Percentiles rank a stretch among this genome's conserved stretches.
Evolutionary conservation across 2,113 vertebrate genomes (phyloP).

Genomic region (Indri indri): DNA sequence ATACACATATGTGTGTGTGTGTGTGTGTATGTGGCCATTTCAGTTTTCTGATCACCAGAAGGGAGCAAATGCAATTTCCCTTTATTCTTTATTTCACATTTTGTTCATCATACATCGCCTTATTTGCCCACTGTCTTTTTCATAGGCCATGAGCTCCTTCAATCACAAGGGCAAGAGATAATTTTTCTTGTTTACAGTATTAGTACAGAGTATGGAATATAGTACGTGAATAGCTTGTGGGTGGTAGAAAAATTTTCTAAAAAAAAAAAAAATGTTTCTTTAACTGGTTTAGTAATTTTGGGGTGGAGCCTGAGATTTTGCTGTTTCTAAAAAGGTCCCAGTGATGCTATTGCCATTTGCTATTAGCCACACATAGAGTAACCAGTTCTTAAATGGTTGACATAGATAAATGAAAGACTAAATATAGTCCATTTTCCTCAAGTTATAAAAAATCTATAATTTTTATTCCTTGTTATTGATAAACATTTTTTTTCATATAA

Average conservation of each 20-base stretch:
- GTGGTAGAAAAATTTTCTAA: neutral
- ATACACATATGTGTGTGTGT: no score
- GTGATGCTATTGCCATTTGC: neutral
- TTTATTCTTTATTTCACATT: neutral
- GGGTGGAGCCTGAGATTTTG: neutral
- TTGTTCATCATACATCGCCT: neutral
- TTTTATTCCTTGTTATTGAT: neutral
- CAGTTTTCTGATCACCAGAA: neutral
- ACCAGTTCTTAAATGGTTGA: neutral
- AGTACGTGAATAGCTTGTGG: neutral
- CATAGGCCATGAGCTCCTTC: neutral
- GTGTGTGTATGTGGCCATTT: no score
- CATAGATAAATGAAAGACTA: neutral
- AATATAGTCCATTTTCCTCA: neutral
- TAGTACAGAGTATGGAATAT: neutral
- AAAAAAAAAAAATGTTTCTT: no score
- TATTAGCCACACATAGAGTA: neutral
- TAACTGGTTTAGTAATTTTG: neutral
- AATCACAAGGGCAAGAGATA: neutral
- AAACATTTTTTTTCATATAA: neutral
- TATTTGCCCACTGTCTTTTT: neutral
- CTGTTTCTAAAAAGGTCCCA: neutral
- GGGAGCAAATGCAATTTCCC: neutral
- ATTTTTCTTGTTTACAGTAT: neutral
- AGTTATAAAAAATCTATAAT: neutral